phyloP scores from a whole-genome alignment of 2,888 invertebrate species.

The Ophion obscuratus region DNA sequence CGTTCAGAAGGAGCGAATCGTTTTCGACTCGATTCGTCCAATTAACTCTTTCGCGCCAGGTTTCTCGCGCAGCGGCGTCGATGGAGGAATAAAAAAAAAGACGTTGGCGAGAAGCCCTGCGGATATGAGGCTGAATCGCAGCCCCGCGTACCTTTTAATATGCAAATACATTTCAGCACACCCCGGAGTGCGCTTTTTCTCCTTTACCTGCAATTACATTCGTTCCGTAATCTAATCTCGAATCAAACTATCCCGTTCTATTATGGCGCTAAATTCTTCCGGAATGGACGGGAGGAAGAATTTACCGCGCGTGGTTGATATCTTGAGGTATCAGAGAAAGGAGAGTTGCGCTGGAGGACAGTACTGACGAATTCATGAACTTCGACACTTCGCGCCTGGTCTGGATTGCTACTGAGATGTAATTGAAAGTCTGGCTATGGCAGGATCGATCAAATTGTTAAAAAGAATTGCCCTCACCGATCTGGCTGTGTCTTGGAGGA shows the following conservation, averaged over 20 bases:
- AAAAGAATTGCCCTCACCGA: slow-evolving; percentile 7
- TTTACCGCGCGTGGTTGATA: slow-evolving; percentile 6
- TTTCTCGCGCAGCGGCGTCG: slow-evolving; percentile 66
- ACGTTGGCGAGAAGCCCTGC: slow-evolving; percentile 46
- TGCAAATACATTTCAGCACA: slow-evolving; percentile 73
- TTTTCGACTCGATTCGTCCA: slow-evolving; percentile 74
- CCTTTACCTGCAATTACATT: slow-evolving; percentile 60
- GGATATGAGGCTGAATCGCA: slow-evolving; percentile 41
- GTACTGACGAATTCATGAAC: neutral
- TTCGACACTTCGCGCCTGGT: slow-evolving; percentile 6
- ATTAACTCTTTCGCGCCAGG: slow-evolving; percentile 73
- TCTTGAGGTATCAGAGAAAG: neutral
- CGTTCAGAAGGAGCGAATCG: slow-evolving; percentile 18
- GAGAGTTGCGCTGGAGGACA: slow-evolving; percentile 5
- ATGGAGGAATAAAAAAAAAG: slow-evolving; percentile 57
- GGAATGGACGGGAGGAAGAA: neutral
- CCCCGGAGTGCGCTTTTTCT: slow-evolving; percentile 53
- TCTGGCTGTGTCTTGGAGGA: neutral
- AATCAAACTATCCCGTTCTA: slow-evolving; percentile 37
- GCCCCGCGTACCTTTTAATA: slow-evolving; percentile 75
- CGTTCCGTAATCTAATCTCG: slow-evolving; percentile 61
- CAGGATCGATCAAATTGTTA: slow-evolving; percentile 48
- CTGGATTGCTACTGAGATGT: slow-evolving; percentile 41
- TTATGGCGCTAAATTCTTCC: slow-evolving; percentile 32
- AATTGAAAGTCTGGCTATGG: slow-evolving; percentile 53